phyloP scores from a whole-genome alignment of 2,888 invertebrate genomes.

The Sympetrum striolatum region DNA sequence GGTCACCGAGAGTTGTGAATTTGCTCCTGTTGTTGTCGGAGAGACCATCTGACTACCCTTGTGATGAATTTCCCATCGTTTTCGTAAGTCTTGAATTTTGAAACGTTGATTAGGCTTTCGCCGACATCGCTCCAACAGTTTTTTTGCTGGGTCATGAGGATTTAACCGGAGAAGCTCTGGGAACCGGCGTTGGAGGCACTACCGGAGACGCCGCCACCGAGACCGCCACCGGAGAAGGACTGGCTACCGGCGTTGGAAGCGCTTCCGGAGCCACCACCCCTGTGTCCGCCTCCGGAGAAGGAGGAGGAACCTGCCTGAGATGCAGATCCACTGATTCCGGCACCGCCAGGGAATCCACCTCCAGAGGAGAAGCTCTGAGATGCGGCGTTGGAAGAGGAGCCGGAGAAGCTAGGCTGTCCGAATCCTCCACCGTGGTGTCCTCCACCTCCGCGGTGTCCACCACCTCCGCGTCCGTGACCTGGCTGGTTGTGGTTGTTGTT shows the following conservation, averaged over 20 bases:
- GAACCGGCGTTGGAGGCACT: conserved; percentile 11
- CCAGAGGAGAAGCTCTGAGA: neutral
- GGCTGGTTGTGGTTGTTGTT: neutral
- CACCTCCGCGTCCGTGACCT: neutral
- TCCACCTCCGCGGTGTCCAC: neutral
- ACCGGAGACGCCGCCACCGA: neutral
- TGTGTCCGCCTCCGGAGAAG: neutral
- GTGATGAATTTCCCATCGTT: neutral
- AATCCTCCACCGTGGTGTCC: neutral
- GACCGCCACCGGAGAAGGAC: neutral
- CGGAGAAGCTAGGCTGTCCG: neutral
- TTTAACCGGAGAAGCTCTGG: neutral
- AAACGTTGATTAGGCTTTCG: neutral
- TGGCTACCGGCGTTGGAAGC: neutral
- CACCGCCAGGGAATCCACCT: neutral
- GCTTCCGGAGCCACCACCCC: neutral
- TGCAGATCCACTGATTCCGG: neutral
- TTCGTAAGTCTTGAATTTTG: neutral
- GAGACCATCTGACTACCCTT: neutral
- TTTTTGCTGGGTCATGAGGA: neutral
- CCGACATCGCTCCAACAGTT: neutral
- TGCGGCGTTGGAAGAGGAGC: neutral
- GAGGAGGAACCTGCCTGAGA: neutral
- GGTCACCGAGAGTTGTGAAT: neutral
- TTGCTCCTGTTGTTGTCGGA: neutral